phyloP scores from a whole-genome alignment of 2,888 invertebrate species.

The Orthonychiurus folsomi region DNA sequence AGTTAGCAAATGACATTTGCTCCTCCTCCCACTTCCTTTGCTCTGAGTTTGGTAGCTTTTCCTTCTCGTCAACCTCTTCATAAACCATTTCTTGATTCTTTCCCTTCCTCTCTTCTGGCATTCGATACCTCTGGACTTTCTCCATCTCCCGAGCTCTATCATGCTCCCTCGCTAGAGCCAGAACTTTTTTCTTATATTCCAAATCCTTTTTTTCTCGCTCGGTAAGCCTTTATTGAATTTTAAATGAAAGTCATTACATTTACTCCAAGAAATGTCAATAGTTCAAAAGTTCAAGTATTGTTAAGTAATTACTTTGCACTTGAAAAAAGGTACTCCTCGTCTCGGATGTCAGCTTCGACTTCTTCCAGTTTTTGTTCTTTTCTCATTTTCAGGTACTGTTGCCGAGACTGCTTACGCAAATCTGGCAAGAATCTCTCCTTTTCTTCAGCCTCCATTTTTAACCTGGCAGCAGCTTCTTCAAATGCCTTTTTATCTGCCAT shows the following conservation, averaged over 20 bases:
- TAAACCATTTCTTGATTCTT: constrained; percentile 31
- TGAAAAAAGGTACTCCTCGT: constrained; percentile 92
- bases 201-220: constrained; percentile 73
- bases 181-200: constrained; percentile 79
- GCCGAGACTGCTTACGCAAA: constrained; percentile 77
- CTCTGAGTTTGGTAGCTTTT: constrained; percentile 54
- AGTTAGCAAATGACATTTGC: constrained; percentile 83
- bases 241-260: neutral
- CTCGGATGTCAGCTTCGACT: constrained; percentile 84
- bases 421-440: constrained; percentile 78
- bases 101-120: constrained; percentile 61
- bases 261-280: neutral
- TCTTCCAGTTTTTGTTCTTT: constrained; percentile 94
- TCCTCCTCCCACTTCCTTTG: constrained; percentile 94
- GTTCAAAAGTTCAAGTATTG: constrained; percentile 1
- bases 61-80: constrained; percentile 74
- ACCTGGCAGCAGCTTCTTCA: constrained; percentile 76
- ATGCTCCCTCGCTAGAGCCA: constrained; percentile 88
- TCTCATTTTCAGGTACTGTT: constrained; percentile 89
- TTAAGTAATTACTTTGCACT: constrained; percentile 61
- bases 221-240: constrained; percentile 58
- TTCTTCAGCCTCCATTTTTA: constrained; percentile 78
- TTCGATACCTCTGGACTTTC: constrained; percentile 84
- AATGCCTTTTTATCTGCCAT: constrained; percentile 58
- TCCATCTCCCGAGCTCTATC: constrained; percentile 87